Conservation (phyloP, 2,113 vertebrate species). For the Oophaga pumilio region DNA sequence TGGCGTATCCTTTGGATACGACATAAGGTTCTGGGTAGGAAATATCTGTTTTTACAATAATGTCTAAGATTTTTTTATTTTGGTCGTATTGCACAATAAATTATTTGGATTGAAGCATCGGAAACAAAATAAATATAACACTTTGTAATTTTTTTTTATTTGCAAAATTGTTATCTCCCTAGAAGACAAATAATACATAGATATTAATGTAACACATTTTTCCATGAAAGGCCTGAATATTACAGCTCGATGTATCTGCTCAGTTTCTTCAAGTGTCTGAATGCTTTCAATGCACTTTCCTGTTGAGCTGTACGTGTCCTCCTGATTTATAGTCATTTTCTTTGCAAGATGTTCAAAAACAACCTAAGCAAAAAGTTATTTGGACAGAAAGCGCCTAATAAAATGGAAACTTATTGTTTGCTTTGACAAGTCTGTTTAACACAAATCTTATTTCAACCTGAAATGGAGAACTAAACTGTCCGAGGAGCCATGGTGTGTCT, state of each 20-base stretch:
- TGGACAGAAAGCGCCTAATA: constrained; percentile 32
- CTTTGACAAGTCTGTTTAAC: constrained; percentile 45
- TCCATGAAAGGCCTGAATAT: not conserved
- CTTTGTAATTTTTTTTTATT: not conserved
- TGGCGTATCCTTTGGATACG: no score
- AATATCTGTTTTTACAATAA: no score
- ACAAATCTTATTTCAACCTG: constrained; percentile 24
- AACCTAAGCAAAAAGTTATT: constrained; percentile 20
- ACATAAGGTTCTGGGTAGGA: no score
- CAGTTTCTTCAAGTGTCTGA: constrained; percentile 5
- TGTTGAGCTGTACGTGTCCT: constrained; percentile 18
- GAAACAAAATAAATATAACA: not conserved
- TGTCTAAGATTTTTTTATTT: not conserved
- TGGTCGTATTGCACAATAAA: not conserved
- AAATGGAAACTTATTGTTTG: constrained; percentile 40
- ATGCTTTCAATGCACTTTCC: constrained; percentile 31
- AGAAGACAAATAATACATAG: not conserved
- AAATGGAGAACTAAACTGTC: constrained; percentile 26
- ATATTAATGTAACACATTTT: constrained; percentile 28
- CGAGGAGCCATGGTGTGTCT: constrained; percentile 1
- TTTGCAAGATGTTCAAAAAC: constrained; percentile 27
- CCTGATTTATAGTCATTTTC: constrained; percentile 45
- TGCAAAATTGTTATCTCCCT: not conserved
- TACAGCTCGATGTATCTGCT: not conserved
- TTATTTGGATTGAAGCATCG: not conserved